phyloP scores from a whole-genome alignment of 1,140 invertebrate genomes.

The Colletes latitarsis region DNA sequence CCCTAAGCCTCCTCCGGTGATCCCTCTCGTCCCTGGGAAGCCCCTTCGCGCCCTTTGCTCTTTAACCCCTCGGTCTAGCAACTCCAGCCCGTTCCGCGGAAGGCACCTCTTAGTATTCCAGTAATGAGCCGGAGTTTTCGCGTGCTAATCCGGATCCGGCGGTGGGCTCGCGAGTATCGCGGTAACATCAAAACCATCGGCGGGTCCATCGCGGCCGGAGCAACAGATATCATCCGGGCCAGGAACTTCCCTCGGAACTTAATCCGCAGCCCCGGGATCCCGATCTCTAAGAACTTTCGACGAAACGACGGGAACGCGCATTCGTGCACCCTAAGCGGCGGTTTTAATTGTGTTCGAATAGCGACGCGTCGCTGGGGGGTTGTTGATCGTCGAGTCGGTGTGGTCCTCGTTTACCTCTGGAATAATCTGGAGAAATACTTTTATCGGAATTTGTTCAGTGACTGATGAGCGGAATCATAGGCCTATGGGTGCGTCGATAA shows the following conservation, averaged over 20 bases:
- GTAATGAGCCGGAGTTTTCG: constrained; percentile 62
- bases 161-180: constrained; percentile 47
- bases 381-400: no score
- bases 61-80: constrained; percentile 21
- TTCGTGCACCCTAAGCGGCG: background rate
- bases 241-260: constrained; percentile 40
- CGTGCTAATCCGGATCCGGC: constrained; percentile 60
- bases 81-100: constrained; percentile 25
- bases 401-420: no score
- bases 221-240: constrained; percentile 59
- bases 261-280: constrained; percentile 44
- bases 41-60: constrained; percentile 15
- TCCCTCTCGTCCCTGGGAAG: constrained; percentile 13
- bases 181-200: constrained; percentile 61
- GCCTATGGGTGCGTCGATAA: no score
- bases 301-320: background rate
- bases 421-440: no score
- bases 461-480: no score
- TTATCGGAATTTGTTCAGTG: no score
- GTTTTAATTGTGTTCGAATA: background rate
- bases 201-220: constrained; percentile 38
- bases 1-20: constrained; percentile 4
- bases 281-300: constrained; percentile 14
- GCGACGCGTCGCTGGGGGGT: no score
- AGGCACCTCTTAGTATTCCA: constrained; percentile 58